phyloP scores from a whole-genome alignment of 2,797 vertebrate species.

The Onychomys leucogaster region DNA sequence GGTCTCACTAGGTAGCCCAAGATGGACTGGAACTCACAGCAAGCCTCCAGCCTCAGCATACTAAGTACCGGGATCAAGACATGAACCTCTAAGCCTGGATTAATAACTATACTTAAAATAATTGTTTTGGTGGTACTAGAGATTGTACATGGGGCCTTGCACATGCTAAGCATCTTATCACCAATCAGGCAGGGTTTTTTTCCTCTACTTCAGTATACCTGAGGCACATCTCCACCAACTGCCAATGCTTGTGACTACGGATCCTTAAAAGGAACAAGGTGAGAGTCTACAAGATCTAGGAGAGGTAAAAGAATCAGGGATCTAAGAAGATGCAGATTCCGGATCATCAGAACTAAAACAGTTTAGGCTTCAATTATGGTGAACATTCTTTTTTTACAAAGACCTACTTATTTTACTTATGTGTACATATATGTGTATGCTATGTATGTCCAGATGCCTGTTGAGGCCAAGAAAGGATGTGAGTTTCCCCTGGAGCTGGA shows the following conservation, averaged over 20 bases:
- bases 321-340: conserved; percentile 6
- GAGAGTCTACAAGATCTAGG: neutral
- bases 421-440: neutral
- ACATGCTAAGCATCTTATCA: neutral
- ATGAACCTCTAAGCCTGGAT: neutral
- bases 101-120: neutral
- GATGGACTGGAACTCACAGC: neutral
- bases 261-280: neutral
- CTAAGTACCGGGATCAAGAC: neutral
- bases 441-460: neutral
- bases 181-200: neutral
- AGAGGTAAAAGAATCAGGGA: neutral
- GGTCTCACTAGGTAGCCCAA: neutral
- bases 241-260: neutral
- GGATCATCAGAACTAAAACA: conserved; percentile 7
- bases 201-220: neutral
- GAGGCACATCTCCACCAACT: neutral
- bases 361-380: neutral
- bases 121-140: neutral
- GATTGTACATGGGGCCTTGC: neutral
- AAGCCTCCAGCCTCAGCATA: neutral
- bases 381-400: neutral
- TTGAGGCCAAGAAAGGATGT: too few relatives aligned
- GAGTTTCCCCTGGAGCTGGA: neutral
- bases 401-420: neutral